Evolutionary conservation across 2,113 vertebrate species (phyloP), one percentile per base, ranked within the genome.

Genomic region (Odontophorus gujanensis): DNA sequence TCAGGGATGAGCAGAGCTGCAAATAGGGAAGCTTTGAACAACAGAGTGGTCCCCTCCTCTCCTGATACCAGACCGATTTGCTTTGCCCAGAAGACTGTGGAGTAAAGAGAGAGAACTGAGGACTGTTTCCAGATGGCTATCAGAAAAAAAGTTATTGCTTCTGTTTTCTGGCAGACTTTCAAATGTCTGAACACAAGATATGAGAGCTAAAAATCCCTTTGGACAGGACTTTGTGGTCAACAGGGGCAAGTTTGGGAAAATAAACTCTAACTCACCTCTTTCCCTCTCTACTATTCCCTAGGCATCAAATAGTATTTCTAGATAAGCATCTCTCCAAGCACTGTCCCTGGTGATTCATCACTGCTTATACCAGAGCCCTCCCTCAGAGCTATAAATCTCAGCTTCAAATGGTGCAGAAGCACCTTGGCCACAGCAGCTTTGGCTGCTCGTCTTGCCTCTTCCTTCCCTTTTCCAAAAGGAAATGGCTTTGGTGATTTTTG

Each of bases 401-500:
- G 28, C 25, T 68, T 47, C 28, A 28, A 47, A 11, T 1, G 22
- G 36, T 25, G 32, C 73, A 90, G 74, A 92, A 67, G 34, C 47
- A 51, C 69, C 38, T 30, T 20, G n/a, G 32, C 24, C 9, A 4
- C 7, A 5, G 36, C 36, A 84, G 58, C 10, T 66, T n/a, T 57
- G 66, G 47, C 45, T 38, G n/a, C 9, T 66, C 13, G 4, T 26
- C 24, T 8, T 57, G 17, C 34, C 43, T 55, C 45, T 8, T n/a
- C 4, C 7, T 53, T 38, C 13, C 4, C 4, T 57, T 50, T 24
- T 42, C 40, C 50, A 21, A 51, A 43, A 63, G 1, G 2, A 40
- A 0, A 1, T 0, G 1, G 5, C 4, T 77, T 13, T 19, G 13
- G 50, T 58, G 1, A 58, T 36, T 62, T 85, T n/a, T 3, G 17